Percentiles rank a stretch among this genome's conserved stretches.
Evolutionary conservation across 2,797 vertebrate species (phyloP).

Genomic region (Neosilurus hyrtlii): DNA sequence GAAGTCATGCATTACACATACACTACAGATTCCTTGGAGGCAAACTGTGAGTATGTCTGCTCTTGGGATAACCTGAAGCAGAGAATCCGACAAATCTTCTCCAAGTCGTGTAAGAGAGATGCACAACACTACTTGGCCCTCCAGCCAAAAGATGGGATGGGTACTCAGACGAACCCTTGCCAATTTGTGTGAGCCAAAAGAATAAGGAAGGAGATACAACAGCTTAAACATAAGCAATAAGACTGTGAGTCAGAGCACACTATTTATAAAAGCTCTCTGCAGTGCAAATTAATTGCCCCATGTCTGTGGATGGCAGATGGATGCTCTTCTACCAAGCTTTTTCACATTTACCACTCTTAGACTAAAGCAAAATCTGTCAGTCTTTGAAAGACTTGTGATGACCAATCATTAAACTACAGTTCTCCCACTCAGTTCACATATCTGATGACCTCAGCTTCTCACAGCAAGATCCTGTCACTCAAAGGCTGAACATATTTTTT

Average conservation of each 20-base stretch:
- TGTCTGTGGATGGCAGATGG: constrained; percentile 39
- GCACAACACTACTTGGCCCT: constrained; percentile 33
- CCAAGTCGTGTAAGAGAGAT: neutral
- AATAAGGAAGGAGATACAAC: constrained; percentile 47
- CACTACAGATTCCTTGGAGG: constrained; percentile 39
- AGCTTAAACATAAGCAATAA: constrained; percentile 62
- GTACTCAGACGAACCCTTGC: constrained; percentile 44
- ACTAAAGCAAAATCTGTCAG: constrained; percentile 42
- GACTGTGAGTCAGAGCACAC: constrained; percentile 64
- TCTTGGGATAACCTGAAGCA: constrained; percentile 46
- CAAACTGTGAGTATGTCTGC: constrained; percentile 44
- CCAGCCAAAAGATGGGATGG: constrained; percentile 38
- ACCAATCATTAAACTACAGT: constrained; percentile 44
- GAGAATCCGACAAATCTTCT: constrained; percentile 4
- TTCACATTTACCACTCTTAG: constrained; percentile 46
- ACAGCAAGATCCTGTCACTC: constrained; percentile 23
- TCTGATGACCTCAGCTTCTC: constrained; percentile 25
- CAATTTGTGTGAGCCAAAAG: constrained; percentile 50
- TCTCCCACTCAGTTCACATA: constrained; percentile 38
- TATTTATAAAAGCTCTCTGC: constrained; percentile 60
- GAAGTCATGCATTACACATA: constrained; percentile 43
- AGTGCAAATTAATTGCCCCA: constrained; percentile 60
- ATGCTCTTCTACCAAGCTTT: constrained; percentile 11
- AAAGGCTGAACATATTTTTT: constrained; percentile 11
- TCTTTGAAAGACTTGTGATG: constrained; percentile 43